Evolutionary conservation across 2,113 vertebrate species (phyloP).

Genomic region (Sialia sialis): DNA sequence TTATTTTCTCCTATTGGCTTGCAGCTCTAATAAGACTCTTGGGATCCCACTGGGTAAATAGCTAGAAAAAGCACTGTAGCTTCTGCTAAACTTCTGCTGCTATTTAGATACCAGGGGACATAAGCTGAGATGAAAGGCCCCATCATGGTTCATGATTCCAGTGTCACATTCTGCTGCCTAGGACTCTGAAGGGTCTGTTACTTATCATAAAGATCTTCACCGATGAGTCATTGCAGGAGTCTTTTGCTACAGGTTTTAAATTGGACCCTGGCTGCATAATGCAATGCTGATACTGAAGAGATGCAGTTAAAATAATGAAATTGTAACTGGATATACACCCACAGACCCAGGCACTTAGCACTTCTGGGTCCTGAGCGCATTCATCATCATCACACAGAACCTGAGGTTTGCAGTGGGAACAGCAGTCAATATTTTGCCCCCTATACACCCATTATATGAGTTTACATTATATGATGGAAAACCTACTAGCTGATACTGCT

Average conservation of each 20-base stretch:
- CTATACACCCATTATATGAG: not conserved
- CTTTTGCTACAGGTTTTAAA: not conserved
- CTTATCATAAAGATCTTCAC: not conserved
- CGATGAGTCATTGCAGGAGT: not conserved
- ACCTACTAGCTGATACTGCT: not conserved
- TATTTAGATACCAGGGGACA: not conserved
- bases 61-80: conserved; percentile 15
- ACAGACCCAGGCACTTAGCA: not conserved
- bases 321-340: not conserved
- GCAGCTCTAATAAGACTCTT: not conserved
- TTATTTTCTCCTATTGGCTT: conserved; percentile 32
- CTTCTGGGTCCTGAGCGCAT: not conserved
- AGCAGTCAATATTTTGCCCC: not conserved
- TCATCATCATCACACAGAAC: not conserved
- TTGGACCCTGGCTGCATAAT: not conserved
- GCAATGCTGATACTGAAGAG: not conserved
- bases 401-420: not conserved
- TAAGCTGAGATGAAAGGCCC: conserved; percentile 25
- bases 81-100: conserved; percentile 1
- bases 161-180: not conserved
- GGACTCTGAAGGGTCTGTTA: not conserved
- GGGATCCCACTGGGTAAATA: not conserved
- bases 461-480: not conserved
- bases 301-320: not conserved
- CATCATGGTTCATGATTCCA: not conserved